These are phyloP conservation scores for Falco biarmicus DNA, from an alignment of 2,797 vertebrate species.

Conservation along the genomic window DNA sequence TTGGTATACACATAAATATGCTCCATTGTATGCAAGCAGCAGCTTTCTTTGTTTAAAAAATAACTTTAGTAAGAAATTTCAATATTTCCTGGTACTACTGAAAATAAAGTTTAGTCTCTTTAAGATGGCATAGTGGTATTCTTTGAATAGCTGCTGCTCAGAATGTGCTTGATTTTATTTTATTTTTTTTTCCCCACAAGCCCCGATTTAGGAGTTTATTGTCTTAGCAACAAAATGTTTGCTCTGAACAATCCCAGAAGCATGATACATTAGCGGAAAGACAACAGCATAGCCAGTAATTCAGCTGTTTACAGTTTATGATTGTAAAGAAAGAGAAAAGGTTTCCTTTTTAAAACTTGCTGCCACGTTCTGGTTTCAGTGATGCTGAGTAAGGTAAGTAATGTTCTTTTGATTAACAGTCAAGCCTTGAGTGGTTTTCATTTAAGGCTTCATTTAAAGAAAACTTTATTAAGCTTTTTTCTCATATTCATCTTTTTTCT, in stretches of 20 bases:
- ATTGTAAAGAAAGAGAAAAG: neutral
- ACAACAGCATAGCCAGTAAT: neutral
- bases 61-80: neutral
- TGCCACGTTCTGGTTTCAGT: neutral
- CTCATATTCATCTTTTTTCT: constrained; percentile 8
- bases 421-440: neutral
- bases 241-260: constrained; percentile 15
- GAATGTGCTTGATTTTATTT: neutral
- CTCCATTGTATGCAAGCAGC: neutral
- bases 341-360: neutral
- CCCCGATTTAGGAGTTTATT: neutral
- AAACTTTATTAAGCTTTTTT: constrained; percentile 5
- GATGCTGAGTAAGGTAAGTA: neutral
- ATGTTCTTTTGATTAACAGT: constrained; percentile 27
- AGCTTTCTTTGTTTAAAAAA: neutral
- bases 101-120: neutral
- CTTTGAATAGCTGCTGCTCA: neutral
- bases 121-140: neutral
- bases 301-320: constrained; percentile 12
- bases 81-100: neutral
- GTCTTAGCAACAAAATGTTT: constrained; percentile 8
- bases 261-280: neutral
- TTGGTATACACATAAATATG: neutral
- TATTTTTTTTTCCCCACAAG: neutral
- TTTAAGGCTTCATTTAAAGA: constrained; percentile 13